Evolutionary conservation across 2,113 vertebrate genomes (phyloP), one percentile per base, ranked within the genome.

Genomic region (Martes martes): DNA sequence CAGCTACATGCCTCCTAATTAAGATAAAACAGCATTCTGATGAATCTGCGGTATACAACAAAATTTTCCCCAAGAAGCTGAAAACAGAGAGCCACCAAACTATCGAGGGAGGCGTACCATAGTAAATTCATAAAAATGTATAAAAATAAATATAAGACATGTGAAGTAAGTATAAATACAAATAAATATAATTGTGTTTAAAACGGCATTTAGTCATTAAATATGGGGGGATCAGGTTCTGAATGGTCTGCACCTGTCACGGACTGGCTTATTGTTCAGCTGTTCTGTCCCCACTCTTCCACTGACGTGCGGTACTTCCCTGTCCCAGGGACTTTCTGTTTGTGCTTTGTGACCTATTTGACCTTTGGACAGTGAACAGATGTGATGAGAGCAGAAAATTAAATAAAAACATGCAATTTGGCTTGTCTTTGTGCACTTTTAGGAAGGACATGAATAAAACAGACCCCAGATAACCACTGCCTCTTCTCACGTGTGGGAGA

Each of bases 1-100:
- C 92, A 98, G 83, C 95, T 97, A 95, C 94, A 93, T 98, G 97
- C 95, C 80, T 90, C 42, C 87, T 97, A 98, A 98, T 98, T 97
- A 98, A 98, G 97, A 97, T 97, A 96, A 96, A 95, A 96, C 47
- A 92, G 69, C 52, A 95, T 80, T 86, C 94, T 87, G 94, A 1
- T 85, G 63, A 91, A 97, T 98, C 96, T 97, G 89, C 36, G 96
- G 24, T 11, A 50, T 61, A 92, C 59, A 89, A 82, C 15, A 90
- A 21, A 96, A 80, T 3, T 18, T 73, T 97, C 63, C 10, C 16
- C 21, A 13, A 96, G 97, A 71, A 11, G 33, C 81, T 81, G 63
- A 98, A 98, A 97, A 97, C 65, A 92, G 74, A 97, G 88, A 97
- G 74, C 15, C 74, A n/a, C 59, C 93, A 93, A 67, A 94, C 28